Conservation (phyloP, 2,797 vertebrate species). For the Otolemur crassicaudatus region DNA sequence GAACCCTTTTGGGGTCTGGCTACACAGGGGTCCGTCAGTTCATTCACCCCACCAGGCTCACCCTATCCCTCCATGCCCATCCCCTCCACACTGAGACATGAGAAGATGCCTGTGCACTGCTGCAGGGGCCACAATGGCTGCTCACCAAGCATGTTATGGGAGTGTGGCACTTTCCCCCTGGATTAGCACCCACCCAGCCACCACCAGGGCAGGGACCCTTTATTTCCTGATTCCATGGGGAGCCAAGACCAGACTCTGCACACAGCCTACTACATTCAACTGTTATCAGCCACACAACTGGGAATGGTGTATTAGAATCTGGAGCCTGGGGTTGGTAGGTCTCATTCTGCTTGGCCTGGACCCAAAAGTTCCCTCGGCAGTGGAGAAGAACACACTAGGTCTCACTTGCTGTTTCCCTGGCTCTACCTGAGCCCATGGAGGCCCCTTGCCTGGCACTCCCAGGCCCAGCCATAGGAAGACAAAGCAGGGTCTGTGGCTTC, state of each 20-base stretch:
- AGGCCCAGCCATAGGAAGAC: background rate
- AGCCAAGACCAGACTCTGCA: background rate
- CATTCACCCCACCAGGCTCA: background rate
- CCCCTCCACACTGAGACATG: background rate
- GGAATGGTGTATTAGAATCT: background rate
- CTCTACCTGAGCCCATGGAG: background rate
- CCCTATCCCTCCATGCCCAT: background rate
- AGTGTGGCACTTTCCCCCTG: background rate
- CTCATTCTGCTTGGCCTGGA: background rate
- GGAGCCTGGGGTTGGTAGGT: background rate
- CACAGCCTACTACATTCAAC: background rate
- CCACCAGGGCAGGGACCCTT: background rate
- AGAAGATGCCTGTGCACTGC: background rate
- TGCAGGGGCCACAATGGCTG: background rate
- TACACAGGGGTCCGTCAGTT: background rate
- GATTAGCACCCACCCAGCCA: background rate
- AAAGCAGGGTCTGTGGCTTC: background rate
- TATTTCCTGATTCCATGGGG: background rate
- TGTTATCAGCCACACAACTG: too few relatives aligned
- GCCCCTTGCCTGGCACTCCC: background rate
- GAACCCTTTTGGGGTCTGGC: background rate
- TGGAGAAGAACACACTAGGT: accelerated
- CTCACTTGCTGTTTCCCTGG: background rate
- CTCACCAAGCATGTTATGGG: background rate
- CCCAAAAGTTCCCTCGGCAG: background rate